Conservation (phyloP, 2,113 vertebrate species). For the Synodontis membranacea region DNA sequence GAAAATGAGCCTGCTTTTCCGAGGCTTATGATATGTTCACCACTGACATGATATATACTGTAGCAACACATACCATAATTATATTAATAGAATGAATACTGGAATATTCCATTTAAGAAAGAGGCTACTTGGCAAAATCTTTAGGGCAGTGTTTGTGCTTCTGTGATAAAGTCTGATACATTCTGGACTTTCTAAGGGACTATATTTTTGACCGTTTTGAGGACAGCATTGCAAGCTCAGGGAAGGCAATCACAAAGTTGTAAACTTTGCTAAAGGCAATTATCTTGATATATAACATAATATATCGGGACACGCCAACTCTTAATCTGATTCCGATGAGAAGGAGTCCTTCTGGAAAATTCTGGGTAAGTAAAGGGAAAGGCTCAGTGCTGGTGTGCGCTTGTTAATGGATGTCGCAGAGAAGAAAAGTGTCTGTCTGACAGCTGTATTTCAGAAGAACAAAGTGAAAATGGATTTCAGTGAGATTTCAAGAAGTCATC, state of each 20-base stretch:
- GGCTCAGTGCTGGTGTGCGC: slow-evolving; percentile 15
- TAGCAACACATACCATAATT: neutral
- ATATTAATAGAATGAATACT: neutral
- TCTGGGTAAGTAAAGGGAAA: slow-evolving; percentile 18
- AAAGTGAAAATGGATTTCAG: neutral
- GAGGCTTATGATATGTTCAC: neutral
- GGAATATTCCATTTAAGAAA: neutral
- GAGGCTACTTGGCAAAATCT: neutral
- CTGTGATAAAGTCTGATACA: neutral
- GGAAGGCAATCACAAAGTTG: neutral
- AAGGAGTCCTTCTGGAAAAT: neutral
- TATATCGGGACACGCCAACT: neutral
- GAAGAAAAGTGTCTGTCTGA: neutral
- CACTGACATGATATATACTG: neutral
- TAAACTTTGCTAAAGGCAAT: slow-evolving; percentile 7
- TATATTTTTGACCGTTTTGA: neutral
- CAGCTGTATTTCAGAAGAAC: too few relatives aligned
- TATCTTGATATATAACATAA: neutral
- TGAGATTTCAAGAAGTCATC: neutral
- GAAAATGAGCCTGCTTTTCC: neutral
- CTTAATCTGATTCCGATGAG: neutral
- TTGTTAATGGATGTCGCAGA: neutral
- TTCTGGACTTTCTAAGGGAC: neutral
- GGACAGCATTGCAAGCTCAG: neutral
- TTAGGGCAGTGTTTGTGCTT: slow-evolving; percentile 20